Evolutionary conservation across 1,140 invertebrate species (phyloP), one percentile per base, ranked within the genome.

Genomic region (Myzus persicae): DNA sequence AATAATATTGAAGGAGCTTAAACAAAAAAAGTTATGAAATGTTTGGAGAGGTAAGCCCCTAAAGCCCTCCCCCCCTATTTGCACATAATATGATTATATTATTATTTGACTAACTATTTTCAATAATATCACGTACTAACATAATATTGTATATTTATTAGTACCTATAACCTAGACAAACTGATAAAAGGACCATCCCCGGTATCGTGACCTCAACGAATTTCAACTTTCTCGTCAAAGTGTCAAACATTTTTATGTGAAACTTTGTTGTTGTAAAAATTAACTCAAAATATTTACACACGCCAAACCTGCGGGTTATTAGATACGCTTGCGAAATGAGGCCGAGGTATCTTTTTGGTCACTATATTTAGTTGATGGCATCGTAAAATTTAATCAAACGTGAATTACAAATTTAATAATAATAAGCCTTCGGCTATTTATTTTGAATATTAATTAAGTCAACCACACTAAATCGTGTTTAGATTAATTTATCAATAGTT

Each of bases 401-500:
- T 18, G 59, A 76, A 76, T 76, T 76, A n/a, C 18, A n/a, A n/a
- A 76, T 76, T 76, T 76, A 76, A 76, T 76, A 76, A 76, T 76
- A n/a, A 76, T 76, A 36, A 18, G n/a, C 59, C n/a, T 76, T 76
- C 9, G 31, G 59, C 31, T 36, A 76, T 76, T 76, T 76, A 76
- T 76, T 76, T 76, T 76, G 31, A n/a, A n/a, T 67, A 67, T n/a
- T n/a, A 67, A 67, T 67, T 5, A 76, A 67, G 59, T 76, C n/a
- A 6, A 76, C 59, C 59, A n/a, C 59, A 76, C 14, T n/a, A n/a
- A 76, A 76, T n/a, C 31, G n/a, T 76, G 31, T 76, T 76, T 6
- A n/a, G 31, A 36, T 76, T 76, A 76, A 76, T 76, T n/a, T 4
- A 76, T 76, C 14, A n/a, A 76, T 76, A 76, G 36, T 76, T n/a